These are phyloP conservation scores for Zeus faber DNA, from an alignment of 2,113 vertebrate genomes.

Conservation along the genomic window DNA sequence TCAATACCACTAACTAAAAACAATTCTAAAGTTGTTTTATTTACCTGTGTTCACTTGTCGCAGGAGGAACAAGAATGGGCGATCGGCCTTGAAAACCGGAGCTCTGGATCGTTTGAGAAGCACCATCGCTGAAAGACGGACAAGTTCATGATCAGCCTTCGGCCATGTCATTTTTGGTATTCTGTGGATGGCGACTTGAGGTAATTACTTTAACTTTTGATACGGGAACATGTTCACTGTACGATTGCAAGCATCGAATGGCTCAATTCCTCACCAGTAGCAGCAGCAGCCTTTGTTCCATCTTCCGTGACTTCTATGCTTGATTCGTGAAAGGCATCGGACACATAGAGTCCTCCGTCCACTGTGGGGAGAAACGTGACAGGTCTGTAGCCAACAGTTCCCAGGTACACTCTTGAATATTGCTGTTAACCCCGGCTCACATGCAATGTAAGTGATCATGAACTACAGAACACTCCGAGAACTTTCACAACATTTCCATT, in stretches of 20 bases:
- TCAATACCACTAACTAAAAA: not conserved
- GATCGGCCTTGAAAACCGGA: conserved; percentile 86
- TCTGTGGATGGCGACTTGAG: too few species aligned
- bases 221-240: not conserved
- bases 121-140: conserved; percentile 77
- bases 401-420: too few species aligned
- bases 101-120: conserved; percentile 85
- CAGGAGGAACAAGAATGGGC: conserved; percentile 85
- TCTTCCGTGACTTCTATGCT: conserved; percentile 85
- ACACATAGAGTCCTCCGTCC: conserved; percentile 81
- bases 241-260: not conserved
- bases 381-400: too few species aligned
- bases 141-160: too few species aligned
- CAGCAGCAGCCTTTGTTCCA: conserved; percentile 81
- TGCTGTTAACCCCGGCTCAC: too few species aligned
- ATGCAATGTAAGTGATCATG: too few species aligned
- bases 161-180: too few species aligned
- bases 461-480: too few species aligned
- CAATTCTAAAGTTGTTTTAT: not conserved
- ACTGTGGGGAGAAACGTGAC: conserved; percentile 64
- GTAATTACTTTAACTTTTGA: not conserved
- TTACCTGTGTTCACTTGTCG: conserved; percentile 83
- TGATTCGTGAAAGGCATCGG: conserved; percentile 85
- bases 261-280: conserved; percentile 76
- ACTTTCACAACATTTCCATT: too few species aligned